These are phyloP conservation scores for Syngnathus scovelli DNA, from an alignment of 2,113 vertebrate species.

Conservation along the genomic window DNA sequence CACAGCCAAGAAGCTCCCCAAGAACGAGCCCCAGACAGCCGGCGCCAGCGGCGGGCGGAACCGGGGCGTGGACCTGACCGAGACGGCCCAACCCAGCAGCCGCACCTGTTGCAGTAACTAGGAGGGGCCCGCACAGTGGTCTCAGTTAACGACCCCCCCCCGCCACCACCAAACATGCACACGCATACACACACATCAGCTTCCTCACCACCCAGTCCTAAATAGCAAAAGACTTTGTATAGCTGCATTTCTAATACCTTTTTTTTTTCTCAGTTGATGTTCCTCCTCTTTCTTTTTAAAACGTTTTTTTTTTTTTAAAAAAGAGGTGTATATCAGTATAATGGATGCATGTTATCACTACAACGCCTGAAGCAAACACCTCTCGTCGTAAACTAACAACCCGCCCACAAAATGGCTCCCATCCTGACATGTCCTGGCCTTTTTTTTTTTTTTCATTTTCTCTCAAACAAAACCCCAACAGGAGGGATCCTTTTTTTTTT, in stretches of 20 bases:
- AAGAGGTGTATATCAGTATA: slow-evolving; percentile 70
- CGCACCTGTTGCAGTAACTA: slow-evolving; percentile 95
- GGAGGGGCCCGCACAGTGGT: slow-evolving; percentile 42
- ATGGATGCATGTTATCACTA: slow-evolving; percentile 88
- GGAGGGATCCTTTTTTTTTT: neutral
- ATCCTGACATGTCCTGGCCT: neutral
- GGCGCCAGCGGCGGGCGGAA: slow-evolving; percentile 78
- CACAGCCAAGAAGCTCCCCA: slow-evolving; percentile 91
- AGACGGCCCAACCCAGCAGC: slow-evolving; percentile 87
- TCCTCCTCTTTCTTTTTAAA: slow-evolving; percentile 33
- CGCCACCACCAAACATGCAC: neutral
- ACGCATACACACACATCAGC: slow-evolving; percentile 73
- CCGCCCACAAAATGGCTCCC: neutral
- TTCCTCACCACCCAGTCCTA: slow-evolving; percentile 70
- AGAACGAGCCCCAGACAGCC: slow-evolving; percentile 87
- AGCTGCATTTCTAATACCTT: slow-evolving; percentile 90
- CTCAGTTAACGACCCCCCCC: slow-evolving; percentile 35
- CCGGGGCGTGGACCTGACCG: slow-evolving; percentile 93
- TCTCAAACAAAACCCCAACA: neutral
- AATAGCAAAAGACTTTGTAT: slow-evolving; percentile 89
- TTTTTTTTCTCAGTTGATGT: slow-evolving; percentile 60
- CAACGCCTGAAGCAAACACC: slow-evolving; percentile 73
- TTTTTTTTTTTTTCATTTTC: neutral
- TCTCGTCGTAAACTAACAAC: slow-evolving; percentile 61
- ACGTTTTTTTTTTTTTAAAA: slow-evolving; percentile 59